Evolutionary conservation across 2,113 vertebrate genomes (phyloP).

Genomic region (Corythornis vintsioides): DNA sequence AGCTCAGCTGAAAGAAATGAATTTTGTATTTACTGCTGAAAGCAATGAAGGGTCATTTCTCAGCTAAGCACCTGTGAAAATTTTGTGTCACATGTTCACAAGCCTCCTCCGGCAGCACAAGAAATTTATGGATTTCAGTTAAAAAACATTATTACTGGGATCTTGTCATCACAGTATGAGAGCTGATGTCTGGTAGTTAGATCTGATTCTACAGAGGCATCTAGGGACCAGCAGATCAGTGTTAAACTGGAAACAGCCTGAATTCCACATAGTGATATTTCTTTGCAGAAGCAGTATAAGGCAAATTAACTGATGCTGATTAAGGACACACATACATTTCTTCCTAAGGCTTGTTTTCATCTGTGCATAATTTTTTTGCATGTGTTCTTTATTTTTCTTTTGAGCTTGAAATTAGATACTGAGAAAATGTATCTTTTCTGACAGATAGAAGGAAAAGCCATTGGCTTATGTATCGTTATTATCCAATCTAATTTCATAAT

Average conservation of each 20-base stretch:
- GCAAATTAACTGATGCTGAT: not conserved
- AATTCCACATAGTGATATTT: not conserved
- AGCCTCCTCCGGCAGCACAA: conserved; percentile 76
- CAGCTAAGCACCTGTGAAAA: conserved; percentile 24
- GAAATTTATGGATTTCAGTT: not conserved
- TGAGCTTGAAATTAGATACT: not conserved
- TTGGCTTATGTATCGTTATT: not conserved
- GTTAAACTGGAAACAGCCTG: not conserved
- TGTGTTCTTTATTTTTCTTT: not conserved
- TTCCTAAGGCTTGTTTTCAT: not conserved
- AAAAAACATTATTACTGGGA: not conserved
- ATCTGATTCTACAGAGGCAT: not conserved
- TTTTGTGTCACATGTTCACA: conserved; percentile 80
- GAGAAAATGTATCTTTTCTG: not conserved
- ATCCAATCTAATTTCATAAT: not conserved
- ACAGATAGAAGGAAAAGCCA: not conserved
- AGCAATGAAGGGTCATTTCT: conserved; percentile 13
- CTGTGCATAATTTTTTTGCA: not conserved
- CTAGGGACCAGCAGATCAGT: not conserved
- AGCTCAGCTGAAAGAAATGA: not conserved
- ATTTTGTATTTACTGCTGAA: not conserved
- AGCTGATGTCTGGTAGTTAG: not conserved
- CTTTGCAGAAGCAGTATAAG: not conserved
- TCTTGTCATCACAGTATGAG: not conserved
- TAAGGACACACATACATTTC: not conserved